These are phyloP conservation scores for Actinia tenebrosa DNA, from an alignment of 64 coral and sea anemone species.

Conservation along the genomic window DNA sequence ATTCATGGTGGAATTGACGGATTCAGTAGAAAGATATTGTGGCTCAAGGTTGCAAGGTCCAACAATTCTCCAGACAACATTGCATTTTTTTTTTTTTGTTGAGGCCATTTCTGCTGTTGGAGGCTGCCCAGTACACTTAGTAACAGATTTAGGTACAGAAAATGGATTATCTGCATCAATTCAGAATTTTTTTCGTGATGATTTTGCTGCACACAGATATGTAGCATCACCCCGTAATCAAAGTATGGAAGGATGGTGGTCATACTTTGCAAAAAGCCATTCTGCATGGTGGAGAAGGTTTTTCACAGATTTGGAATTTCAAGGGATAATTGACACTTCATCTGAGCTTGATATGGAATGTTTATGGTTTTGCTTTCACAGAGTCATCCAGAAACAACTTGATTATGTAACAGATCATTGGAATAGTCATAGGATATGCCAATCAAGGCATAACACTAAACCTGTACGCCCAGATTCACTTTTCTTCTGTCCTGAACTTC, in stretches of 20 bases:
- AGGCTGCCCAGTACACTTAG: conserved; percentile 14
- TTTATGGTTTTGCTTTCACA: conserved; percentile 20
- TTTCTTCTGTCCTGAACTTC: conserved; percentile 42
- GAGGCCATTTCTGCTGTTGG: background rate
- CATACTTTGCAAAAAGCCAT: conserved; percentile 14
- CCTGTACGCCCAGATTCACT: conserved; percentile 56
- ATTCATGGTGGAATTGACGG: conserved; percentile 41
- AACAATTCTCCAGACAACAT: conserved; percentile 37
- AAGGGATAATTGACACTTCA: conserved; percentile 11
- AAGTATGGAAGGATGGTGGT: conserved; percentile 18
- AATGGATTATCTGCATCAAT: conserved; percentile 10
- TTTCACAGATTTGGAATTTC: conserved; percentile 22
- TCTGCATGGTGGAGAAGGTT: conserved; percentile 6
- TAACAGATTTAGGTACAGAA: conserved; percentile 37
- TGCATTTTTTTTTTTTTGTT: conserved; percentile 32
- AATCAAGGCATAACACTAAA: conserved; percentile 43
- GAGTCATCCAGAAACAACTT: conserved; percentile 28
- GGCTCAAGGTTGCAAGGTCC: conserved; percentile 19
- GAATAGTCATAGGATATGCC: conserved; percentile 60
- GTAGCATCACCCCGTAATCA: conserved; percentile 9
- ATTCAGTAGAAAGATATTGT: conserved; percentile 23
- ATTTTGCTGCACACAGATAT: conserved; percentile 28
- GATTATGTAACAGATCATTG: conserved; percentile 64
- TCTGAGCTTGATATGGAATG: conserved; percentile 18
- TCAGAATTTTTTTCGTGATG: conserved; percentile 24